phyloP scores from a whole-genome alignment of 2,888 invertebrate genomes.

The Metopia argyrocephala region DNA sequence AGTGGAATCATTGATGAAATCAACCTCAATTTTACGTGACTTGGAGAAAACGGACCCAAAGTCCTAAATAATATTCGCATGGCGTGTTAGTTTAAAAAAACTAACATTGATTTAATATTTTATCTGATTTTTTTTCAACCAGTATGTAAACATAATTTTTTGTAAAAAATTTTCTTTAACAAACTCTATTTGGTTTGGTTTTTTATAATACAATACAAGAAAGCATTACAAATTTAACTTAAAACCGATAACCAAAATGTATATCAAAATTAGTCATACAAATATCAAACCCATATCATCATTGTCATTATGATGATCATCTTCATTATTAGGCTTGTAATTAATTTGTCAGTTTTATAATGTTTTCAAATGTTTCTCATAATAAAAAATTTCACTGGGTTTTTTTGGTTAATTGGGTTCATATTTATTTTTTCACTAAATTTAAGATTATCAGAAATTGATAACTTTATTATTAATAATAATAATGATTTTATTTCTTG shows the following conservation, averaged over 20 bases:
- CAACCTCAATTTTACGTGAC: too few relatives aligned
- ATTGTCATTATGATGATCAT: conserved; percentile 14
- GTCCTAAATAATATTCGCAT: too few relatives aligned
- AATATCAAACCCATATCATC: conserved; percentile 13
- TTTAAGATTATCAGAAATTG: conserved; percentile 54
- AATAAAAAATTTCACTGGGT: too few relatives aligned
- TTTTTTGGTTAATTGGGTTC: conserved; percentile 41
- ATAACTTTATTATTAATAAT: conserved; percentile 59
- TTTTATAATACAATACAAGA: too few relatives aligned
- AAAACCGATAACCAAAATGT: too few relatives aligned
- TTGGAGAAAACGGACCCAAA: too few relatives aligned
- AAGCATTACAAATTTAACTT: too few relatives aligned
- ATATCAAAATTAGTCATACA: too few relatives aligned
- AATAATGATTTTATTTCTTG: conserved; percentile 34
- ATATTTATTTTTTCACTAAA: conserved; percentile 5
- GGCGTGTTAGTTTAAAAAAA: not conserved
- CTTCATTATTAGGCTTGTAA: conserved; percentile 35
- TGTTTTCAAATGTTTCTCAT: conserved; percentile 53
- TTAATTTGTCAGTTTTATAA: conserved; percentile 60
- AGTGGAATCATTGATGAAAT: too few relatives aligned
- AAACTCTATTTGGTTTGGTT: too few relatives aligned
- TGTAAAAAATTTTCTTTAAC: too few relatives aligned
- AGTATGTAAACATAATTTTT: too few relatives aligned
- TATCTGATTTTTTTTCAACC: not conserved
- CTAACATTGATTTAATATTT: not conserved